A percentile compares a stretch with the other conserved stretches of the same genome.
Conservation (phyloP, 2,797 vertebrate genomes). For the Enoplosus armatus region DNA sequence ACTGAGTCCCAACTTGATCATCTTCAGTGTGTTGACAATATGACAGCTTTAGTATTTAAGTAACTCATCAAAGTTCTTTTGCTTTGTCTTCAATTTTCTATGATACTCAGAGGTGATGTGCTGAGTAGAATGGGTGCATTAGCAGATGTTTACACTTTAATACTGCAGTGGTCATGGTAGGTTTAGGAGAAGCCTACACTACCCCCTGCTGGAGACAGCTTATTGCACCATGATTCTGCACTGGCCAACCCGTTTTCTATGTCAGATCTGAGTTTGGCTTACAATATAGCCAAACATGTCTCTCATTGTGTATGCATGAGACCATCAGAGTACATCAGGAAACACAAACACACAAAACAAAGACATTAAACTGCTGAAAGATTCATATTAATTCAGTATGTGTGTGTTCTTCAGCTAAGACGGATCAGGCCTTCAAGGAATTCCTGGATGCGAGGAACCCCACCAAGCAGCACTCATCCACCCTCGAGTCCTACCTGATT, state of each 20-base stretch:
- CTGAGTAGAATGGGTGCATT: neutral
- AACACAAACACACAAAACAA: slow-evolving; percentile 3
- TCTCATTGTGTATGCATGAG: neutral
- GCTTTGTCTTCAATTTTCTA: neutral
- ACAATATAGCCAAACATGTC: neutral
- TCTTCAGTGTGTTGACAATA: slow-evolving; percentile 7
- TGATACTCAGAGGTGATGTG: neutral
- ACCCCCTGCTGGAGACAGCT: slow-evolving; percentile 79
- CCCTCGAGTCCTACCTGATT: slow-evolving; percentile 97
- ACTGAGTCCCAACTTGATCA: neutral
- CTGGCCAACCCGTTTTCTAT: slow-evolving; percentile 4
- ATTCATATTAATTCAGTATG: slow-evolving; percentile 17
- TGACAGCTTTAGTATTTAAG: slow-evolving; percentile 11
- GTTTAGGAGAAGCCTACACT: slow-evolving; percentile 57
- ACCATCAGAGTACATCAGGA: neutral
- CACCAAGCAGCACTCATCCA: slow-evolving; percentile 97
- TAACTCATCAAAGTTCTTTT: neutral
- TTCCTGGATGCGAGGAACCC: slow-evolving; percentile 95
- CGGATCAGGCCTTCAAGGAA: slow-evolving; percentile 94
- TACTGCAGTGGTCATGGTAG: slow-evolving; percentile 38
- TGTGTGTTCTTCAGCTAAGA: slow-evolving; percentile 87
- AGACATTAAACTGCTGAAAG: neutral
- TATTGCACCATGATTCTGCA: slow-evolving; percentile 58
- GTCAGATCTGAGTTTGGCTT: neutral
- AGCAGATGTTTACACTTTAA: slow-evolving; percentile 27